Base-by-base conservation (phyloP, 2,797 vertebrate species). In the Tiaroga cobitis region DNA sequence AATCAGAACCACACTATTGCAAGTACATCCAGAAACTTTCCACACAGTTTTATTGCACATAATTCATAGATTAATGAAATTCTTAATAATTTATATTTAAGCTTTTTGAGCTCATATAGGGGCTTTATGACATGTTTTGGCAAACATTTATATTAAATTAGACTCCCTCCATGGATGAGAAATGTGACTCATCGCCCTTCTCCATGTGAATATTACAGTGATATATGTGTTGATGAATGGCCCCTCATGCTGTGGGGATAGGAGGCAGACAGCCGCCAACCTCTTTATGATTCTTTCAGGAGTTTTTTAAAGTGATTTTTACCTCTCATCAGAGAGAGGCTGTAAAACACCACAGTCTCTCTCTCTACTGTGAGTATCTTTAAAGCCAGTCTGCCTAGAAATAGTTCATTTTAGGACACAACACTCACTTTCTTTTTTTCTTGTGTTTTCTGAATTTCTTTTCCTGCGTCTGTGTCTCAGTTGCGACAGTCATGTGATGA, bases 351-450 rank as follows among this genome's bases (percentile, higher is more conserved):
- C 2, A 6, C 59, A 37, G 1, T 65, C 32, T 74, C 24, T 80
- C 26, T 49, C 39, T 82, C 5, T n/a, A 34, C 69, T 43, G 37
- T 46, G n/a, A 73, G 18, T 46, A 1, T 32, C 26, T 74, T n/a
- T 34, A 43, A 74, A 21, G 15, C 34, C 4, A 49, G 18, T 59
- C 73, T 83, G 73, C n/a, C n/a, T 65, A 24, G 51, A 41, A 72
- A 84, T n/a, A 46, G 70, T 70, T 82, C 49, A 87, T 29, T 81
- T 80, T 13, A 85, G 68, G 49, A 85, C 59, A 63, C 18, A 19
- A 21, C 3, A 19, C 5, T 34, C 1, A 32, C 1, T 32, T 80
- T 54, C n/a, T 74, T 39, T 67, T 37, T 63, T 81, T 8, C 5
- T 56, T 24, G 43, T 85, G 3, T 90, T 34, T 11, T 63, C 61